A percentile compares a stretch with the other conserved stretches of the same genome.
Evolutionary conservation across 2,888 invertebrate species (phyloP).

Genomic region (Temnothorax unifasciatus): DNA sequence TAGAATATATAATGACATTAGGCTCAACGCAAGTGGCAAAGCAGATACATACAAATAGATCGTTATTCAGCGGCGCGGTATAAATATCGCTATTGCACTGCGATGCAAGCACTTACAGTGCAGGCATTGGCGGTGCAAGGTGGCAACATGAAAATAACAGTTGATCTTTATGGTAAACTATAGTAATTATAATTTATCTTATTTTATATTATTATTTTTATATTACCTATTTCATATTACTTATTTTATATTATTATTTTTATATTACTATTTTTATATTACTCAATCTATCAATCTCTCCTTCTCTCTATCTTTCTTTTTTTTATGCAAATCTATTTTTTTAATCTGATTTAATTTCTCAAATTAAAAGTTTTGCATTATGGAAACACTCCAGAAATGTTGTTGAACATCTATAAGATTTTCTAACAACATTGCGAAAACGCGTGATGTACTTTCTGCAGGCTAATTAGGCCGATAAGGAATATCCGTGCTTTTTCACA

Average conservation of each 20-base stretch:
- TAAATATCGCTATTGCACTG: conserved; percentile 67
- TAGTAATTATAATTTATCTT: not conserved
- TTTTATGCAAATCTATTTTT: not conserved
- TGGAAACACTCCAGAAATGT: not conserved
- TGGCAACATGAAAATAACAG: conserved; percentile 4
- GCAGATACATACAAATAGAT: conserved; percentile 69
- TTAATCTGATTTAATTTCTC: not conserved
- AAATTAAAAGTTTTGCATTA: not conserved
- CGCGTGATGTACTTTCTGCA: conserved; percentile 2
- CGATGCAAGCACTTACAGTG: not conserved
- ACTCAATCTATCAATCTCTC: too few relatives aligned
- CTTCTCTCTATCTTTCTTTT: not conserved
- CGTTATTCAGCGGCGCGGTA: conserved; percentile 56
- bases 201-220: not conserved
- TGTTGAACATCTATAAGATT: not conserved
- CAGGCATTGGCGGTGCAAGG: not conserved
- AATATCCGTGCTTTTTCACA: not conserved
- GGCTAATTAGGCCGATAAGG: conserved; percentile 28
- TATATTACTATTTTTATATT: not conserved
- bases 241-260: not conserved
- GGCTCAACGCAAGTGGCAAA: conserved; percentile 52
- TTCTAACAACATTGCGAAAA: conserved; percentile 11
- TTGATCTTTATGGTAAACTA: not conserved
- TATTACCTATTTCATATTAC: too few relatives aligned
- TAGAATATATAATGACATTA: not conserved